Percentiles rank a stretch among this genome's conserved stretches.
These are phyloP conservation scores for Gymnorhina tibicen DNA, from an alignment of 2,113 vertebrate species.

Conservation along the genomic window DNA sequence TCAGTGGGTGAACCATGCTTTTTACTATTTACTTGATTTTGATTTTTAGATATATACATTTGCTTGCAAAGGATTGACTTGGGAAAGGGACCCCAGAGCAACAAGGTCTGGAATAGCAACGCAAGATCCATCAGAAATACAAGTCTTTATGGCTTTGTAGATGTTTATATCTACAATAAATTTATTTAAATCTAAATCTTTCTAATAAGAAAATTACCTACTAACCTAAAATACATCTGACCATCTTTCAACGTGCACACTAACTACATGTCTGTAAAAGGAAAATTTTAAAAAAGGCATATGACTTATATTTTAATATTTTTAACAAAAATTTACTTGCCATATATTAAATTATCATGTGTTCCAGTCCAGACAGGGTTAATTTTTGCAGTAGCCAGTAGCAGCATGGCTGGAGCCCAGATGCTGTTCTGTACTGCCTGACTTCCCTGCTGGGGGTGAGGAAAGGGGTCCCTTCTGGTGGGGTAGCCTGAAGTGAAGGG, in stretches of 20 bases:
- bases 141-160: not conserved
- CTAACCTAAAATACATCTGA: not conserved
- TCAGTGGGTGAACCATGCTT: not conserved
- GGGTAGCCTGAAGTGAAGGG: fast-evolving
- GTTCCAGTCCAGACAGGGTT: not conserved
- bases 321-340: not conserved
- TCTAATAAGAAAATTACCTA: not conserved
- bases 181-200: not conserved
- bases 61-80: not conserved
- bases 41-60: not conserved
- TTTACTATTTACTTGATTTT: not conserved
- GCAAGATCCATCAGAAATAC: not conserved
- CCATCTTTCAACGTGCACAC: not conserved
- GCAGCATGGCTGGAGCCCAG: not conserved
- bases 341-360: not conserved
- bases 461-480: not conserved
- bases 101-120: not conserved
- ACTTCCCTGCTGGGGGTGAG: not conserved
- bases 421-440: not conserved
- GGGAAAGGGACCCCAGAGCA: not conserved
- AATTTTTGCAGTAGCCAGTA: not conserved
- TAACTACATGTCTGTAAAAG: not conserved
- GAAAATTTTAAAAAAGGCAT: not conserved
- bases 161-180: not conserved
- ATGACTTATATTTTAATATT: not conserved